A percentile compares a stretch with the other conserved stretches of the same genome.
Evolutionary conservation across 2,113 vertebrate species (phyloP).

Genomic region (Sebastes schlegelii): DNA sequence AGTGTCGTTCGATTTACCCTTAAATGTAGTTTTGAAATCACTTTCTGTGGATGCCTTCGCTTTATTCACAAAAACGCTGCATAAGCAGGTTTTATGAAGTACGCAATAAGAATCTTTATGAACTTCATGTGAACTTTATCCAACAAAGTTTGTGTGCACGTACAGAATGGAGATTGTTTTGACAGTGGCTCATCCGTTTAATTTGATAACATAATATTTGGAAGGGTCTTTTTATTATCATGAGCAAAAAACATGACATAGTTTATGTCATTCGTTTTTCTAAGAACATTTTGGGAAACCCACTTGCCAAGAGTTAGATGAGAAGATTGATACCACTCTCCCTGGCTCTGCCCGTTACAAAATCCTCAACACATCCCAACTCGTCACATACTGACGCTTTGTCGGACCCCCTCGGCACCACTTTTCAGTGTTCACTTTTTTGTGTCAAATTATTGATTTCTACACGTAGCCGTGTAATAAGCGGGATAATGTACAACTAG

Average conservation of each 20-base stretch:
- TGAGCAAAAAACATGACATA: background rate
- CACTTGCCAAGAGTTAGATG: background rate
- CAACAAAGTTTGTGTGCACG: background rate
- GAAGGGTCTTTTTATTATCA: background rate
- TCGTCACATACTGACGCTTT: too few relatives aligned
- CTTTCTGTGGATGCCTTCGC: background rate
- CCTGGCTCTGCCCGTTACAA: background rate
- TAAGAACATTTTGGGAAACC: background rate
- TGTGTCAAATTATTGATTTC: too few relatives aligned
- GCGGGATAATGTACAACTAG: too few relatives aligned
- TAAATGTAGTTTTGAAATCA: conserved; percentile 11
- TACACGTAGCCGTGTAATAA: too few relatives aligned
- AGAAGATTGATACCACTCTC: background rate
- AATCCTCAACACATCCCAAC: too few relatives aligned
- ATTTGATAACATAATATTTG: background rate
- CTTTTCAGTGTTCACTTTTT: too few relatives aligned
- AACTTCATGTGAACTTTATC: background rate
- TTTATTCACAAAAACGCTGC: background rate
- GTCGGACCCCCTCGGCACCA: too few relatives aligned
- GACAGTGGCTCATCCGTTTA: background rate
- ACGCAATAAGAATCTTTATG: background rate
- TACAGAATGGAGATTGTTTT: background rate
- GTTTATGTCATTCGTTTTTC: background rate
- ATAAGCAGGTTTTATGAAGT: background rate
- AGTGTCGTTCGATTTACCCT: background rate